Conservation (phyloP, 2,113 vertebrate genomes). For the Anseranas semipalmata region DNA sequence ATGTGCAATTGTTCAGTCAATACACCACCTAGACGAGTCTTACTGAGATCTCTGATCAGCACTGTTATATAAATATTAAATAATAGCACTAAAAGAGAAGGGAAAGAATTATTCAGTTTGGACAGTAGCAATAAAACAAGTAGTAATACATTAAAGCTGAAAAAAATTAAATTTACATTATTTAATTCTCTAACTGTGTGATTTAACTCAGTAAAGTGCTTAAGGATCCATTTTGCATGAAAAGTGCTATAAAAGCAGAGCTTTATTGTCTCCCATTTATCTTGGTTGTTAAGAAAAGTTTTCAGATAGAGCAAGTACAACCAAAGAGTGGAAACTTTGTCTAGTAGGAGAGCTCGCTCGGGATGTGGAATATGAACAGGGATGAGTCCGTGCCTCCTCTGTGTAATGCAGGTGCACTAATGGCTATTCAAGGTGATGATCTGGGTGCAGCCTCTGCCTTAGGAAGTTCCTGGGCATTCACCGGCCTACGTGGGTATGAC, state of each 20-base stretch:
- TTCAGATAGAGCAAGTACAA: neutral
- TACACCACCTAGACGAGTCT: neutral
- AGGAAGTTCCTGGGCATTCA: neutral
- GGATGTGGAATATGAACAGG: neutral
- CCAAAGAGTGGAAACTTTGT: neutral
- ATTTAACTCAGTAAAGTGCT: conserved; percentile 46
- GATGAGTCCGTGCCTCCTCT: neutral
- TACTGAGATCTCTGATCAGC: neutral
- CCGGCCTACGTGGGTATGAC: neutral
- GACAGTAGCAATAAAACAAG: conserved; percentile 50
- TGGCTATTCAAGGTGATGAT: neutral
- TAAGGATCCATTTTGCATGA: conserved; percentile 33
- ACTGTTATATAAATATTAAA: conserved; percentile 47
- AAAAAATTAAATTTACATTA: conserved; percentile 56
- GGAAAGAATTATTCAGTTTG: conserved; percentile 33
- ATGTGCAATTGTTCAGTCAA: neutral
- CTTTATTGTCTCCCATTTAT: conserved; percentile 61
- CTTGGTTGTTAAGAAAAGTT: conserved; percentile 7
- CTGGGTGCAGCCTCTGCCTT: neutral
- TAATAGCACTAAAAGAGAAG: conserved; percentile 20
- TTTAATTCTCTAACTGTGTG: conserved; percentile 49
- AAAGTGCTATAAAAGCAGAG: conserved; percentile 28
- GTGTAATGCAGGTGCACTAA: neutral
- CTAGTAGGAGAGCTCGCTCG: neutral
- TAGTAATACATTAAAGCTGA: conserved; percentile 26